A percentile compares a stretch with the other conserved stretches of the same genome.
Conservation (phyloP, 2,113 vertebrate genomes). For the Strigops habroptila region DNA sequence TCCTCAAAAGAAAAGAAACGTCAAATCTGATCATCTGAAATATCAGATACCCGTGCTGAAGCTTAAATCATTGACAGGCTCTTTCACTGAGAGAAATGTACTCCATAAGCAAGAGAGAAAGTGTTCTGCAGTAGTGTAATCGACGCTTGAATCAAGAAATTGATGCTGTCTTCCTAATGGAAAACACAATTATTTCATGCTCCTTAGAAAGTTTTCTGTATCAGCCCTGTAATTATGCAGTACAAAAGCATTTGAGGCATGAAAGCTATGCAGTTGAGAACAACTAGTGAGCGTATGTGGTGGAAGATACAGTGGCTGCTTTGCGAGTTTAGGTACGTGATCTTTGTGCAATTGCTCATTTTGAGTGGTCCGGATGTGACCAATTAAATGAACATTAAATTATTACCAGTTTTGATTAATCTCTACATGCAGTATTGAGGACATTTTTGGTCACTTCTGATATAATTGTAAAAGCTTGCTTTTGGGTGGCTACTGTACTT, state of each 20-base stretch:
- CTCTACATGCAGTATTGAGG: neutral
- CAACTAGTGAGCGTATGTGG: rapidly evolving
- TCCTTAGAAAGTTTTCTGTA: neutral
- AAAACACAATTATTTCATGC: neutral
- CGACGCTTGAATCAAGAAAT: neutral
- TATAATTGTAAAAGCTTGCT: neutral
- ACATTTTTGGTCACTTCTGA: neutral
- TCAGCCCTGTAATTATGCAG: neutral
- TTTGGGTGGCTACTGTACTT: neutral
- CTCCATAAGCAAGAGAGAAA: neutral
- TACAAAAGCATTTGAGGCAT: neutral
- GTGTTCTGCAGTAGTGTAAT: neutral
- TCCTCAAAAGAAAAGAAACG: neutral
- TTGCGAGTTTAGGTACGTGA: neutral
- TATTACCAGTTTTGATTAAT: neutral
- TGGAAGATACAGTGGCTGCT: neutral
- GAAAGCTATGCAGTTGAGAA: neutral
- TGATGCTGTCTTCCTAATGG: neutral
- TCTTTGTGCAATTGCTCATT: neutral
- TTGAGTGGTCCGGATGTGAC: neutral
- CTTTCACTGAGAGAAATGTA: neutral
- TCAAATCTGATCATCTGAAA: neutral
- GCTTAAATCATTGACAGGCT: neutral
- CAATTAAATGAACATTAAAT: neutral
- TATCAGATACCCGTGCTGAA: neutral